These are phyloP conservation scores for Cirrhinus molitorella DNA, from an alignment of 2,797 vertebrate species.

Conservation along the genomic window DNA sequence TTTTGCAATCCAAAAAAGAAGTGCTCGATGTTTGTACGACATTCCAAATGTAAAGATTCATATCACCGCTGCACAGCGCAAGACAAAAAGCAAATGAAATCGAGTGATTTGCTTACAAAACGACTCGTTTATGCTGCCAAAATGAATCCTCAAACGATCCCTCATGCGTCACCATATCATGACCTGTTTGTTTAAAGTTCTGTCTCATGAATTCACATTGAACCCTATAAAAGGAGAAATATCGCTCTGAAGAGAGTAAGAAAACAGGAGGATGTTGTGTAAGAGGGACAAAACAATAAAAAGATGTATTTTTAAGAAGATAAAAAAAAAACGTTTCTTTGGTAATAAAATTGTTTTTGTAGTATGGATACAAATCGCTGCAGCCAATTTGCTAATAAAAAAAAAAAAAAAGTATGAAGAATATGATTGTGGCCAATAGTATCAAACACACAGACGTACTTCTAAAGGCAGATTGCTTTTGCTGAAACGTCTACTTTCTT, in stretches of 20 bases:
- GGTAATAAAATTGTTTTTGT: slow-evolving; percentile 2
- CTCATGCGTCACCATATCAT: neutral
- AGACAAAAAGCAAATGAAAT: neutral
- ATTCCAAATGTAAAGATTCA: slow-evolving; percentile 36
- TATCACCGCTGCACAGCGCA: neutral
- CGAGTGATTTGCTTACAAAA: neutral
- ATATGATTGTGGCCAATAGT: slow-evolving; percentile 43
- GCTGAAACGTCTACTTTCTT: slow-evolving; percentile 31
- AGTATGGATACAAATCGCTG: neutral
- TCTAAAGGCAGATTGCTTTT: slow-evolving; percentile 28
- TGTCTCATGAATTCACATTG: neutral
- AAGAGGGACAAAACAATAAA: slow-evolving; percentile 19
- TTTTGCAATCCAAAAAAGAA: slow-evolving; percentile 47
- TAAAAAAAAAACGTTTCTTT: neutral
- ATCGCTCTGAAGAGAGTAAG: neutral
- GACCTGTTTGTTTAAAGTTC: neutral
- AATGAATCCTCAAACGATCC: slow-evolving; percentile 47
- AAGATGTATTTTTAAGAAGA: slow-evolving; percentile 28
- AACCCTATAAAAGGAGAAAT: neutral
- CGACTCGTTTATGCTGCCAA: slow-evolving; percentile 60
- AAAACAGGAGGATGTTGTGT: slow-evolving; percentile 6
- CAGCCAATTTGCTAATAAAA: slow-evolving; percentile 31
- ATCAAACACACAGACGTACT: slow-evolving; percentile 46
- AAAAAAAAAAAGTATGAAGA: slow-evolving; percentile 1
- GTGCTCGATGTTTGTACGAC: slow-evolving; percentile 35